Percentiles rank a stretch among this genome's conserved stretches.
These are phyloP conservation scores for Sisor rabdophorus DNA, from an alignment of 2,113 vertebrate genomes.

Conservation along the genomic window DNA sequence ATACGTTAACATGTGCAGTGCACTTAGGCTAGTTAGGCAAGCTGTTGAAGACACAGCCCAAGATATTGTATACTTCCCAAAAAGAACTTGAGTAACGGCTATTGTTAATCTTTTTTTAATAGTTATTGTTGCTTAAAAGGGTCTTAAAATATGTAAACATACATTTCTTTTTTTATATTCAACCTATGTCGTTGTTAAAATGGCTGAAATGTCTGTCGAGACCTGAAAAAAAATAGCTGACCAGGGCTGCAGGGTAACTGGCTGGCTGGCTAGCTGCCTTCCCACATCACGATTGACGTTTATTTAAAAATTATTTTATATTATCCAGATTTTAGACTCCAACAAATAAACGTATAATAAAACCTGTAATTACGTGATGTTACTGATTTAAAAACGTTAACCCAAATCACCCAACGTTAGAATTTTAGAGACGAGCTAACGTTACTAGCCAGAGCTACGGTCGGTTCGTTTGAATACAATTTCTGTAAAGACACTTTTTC, in stretches of 20 bases:
- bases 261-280: background rate
- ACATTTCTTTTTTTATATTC: background rate
- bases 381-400: background rate
- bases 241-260: conserved; percentile 9
- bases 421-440: background rate
- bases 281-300: conserved; percentile 10
- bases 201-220: conserved; percentile 30
- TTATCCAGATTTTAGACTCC: background rate
- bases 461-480: conserved; percentile 1
- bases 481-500: conserved; percentile 14
- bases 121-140: too few relatives aligned
- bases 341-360: background rate
- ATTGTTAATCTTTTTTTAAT: background rate
- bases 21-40: background rate
- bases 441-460: background rate
- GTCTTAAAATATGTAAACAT: background rate
- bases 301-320: background rate
- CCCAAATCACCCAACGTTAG: background rate
- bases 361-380: background rate
- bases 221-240: conserved; percentile 23
- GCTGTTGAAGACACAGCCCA: conserved; percentile 1
- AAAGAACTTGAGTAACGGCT: background rate
- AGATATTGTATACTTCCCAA: background rate
- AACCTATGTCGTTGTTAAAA: background rate
- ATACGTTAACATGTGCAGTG: background rate